These are phyloP conservation scores for Tinamus guttatus DNA, from an alignment of 2,113 vertebrate species.

Conservation along the genomic window DNA sequence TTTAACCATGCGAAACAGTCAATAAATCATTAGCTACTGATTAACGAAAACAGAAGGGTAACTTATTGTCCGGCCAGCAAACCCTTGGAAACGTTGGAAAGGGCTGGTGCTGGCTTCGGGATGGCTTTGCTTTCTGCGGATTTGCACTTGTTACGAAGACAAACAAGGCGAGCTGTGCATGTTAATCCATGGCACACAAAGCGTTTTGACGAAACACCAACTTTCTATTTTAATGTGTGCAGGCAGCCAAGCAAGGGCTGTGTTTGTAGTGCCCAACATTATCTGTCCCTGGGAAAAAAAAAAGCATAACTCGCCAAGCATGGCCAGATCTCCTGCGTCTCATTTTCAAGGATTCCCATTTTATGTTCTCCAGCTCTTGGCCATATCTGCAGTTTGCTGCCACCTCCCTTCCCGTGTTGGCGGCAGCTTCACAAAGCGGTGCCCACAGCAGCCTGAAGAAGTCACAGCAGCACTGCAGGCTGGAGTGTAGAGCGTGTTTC, in stretches of 20 bases:
- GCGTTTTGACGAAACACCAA: not conserved
- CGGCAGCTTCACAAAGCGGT: not conserved
- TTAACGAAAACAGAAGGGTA: slow-evolving; percentile 60
- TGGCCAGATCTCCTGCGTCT: not conserved
- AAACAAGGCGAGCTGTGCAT: slow-evolving; percentile 14
- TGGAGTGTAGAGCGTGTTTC: not conserved
- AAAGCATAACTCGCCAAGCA: not conserved
- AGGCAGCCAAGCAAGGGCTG: not conserved
- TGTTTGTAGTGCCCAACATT: not conserved
- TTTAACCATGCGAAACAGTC: slow-evolving; percentile 45
- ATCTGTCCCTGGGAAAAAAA: not conserved
- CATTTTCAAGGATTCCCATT: not conserved
- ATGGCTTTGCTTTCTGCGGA: slow-evolving; percentile 42
- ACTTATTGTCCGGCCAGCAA: slow-evolving; percentile 34
- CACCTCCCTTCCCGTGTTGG: not conserved
- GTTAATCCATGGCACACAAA: slow-evolving; percentile 2
- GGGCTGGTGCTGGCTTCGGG: slow-evolving; percentile 37
- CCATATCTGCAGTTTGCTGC: not conserved
- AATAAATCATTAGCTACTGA: slow-evolving; percentile 73
- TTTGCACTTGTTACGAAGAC: slow-evolving; percentile 14
- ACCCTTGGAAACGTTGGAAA: slow-evolving; percentile 49
- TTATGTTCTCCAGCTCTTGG: not conserved
- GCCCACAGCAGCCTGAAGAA: not conserved
- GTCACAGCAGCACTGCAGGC: rapidly evolving
- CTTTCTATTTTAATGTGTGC: not conserved